A percentile compares a stretch with the other conserved stretches of the same genome.
phyloP scores from a whole-genome alignment of 1,140 invertebrate genomes.

The Theocolax elegans region DNA sequence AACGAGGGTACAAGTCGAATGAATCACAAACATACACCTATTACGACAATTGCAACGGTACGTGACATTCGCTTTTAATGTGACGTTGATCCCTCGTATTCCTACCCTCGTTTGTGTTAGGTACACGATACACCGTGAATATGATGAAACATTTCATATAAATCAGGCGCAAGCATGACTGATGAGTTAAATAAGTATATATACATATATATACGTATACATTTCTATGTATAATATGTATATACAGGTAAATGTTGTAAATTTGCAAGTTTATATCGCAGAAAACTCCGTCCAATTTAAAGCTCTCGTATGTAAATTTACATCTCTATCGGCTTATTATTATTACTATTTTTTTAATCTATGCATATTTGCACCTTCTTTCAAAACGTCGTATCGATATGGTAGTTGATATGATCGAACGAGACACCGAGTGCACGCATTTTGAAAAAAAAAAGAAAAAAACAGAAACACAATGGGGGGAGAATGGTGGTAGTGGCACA shows the following conservation, averaged over 20 bases:
- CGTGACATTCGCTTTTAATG: conserved; percentile 2
- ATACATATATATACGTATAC: background rate
- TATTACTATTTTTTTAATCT: background rate
- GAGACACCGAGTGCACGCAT: conserved; percentile 61
- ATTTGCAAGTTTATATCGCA: too few relatives aligned
- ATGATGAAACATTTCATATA: conserved; percentile 32
- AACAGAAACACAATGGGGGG: background rate
- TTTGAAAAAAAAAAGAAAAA: conserved; percentile 42
- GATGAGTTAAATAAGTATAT: conserved; percentile 15
- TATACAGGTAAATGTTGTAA: background rate
- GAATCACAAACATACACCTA: conserved; percentile 27
- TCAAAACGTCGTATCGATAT: too few relatives aligned
- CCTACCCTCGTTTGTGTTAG: background rate
- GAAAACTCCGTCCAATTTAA: too few relatives aligned
- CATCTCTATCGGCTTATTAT: background rate
- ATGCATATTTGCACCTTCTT: conserved; percentile 16
- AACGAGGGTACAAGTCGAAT: conserved; percentile 1
- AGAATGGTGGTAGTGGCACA: conserved; percentile 4
- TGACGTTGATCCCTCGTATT: conserved; percentile 12
- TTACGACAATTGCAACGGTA: conserved; percentile 13
- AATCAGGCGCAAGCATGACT: conserved; percentile 13
- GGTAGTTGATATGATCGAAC: too few relatives aligned
- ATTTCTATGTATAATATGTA: background rate
- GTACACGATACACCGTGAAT: background rate
- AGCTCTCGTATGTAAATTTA: too few relatives aligned